Base-by-base conservation (phyloP, 2,797 vertebrate genomes). In the Diglossa cyanea region DNA sequence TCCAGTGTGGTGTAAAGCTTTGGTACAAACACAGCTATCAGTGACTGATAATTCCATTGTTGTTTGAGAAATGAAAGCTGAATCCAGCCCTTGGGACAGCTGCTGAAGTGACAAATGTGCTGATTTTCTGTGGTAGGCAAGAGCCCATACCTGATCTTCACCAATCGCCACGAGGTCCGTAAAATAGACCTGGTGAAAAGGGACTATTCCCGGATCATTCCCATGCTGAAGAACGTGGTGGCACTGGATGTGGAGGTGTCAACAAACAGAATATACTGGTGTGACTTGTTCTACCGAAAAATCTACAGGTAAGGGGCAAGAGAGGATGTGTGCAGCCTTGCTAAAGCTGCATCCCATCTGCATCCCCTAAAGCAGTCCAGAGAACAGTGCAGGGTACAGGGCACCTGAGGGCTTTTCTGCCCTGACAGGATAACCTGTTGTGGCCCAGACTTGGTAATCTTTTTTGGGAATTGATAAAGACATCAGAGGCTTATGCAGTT, bases 261-360 rank as follows among this genome's bases (percentile, higher is more conserved):
- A 94, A 98, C 98, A 86, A 99, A 99, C 96, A 99, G 98, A 94
- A 99, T 99, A 97, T 99, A 99, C 87, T 99, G 99, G 99, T 99
- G 99, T 97, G 99, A 99, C 97, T 98, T 99, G 31, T 99, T 98
- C 97, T 99, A 99, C 94, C 98, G 98, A 53, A 99, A 99, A 97
- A 99, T 99, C 97, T 99, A 99, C 97, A 99, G 99, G 99, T 99
- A 97, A 88, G 93, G 39, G 20, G 9, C 51, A 17, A 47, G 54
- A 60, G 26, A 63, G 37, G n/a, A 11, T 8, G 28, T 23, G 47
- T 48, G 45, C 42, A 42, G 17, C 76, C 47, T 70, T 80, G 44
- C 55, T 44, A 86, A 86, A 90, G 68, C 48, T 47, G 0, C 17
- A 6, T 42, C 90, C 40, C 26, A 3, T n/a, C 39, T 73, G 44